Evolutionary conservation across 2,888 invertebrate species (phyloP), one percentile per base, ranked within the genome.

Genomic region (Spatulosminthurus flaviceps): DNA sequence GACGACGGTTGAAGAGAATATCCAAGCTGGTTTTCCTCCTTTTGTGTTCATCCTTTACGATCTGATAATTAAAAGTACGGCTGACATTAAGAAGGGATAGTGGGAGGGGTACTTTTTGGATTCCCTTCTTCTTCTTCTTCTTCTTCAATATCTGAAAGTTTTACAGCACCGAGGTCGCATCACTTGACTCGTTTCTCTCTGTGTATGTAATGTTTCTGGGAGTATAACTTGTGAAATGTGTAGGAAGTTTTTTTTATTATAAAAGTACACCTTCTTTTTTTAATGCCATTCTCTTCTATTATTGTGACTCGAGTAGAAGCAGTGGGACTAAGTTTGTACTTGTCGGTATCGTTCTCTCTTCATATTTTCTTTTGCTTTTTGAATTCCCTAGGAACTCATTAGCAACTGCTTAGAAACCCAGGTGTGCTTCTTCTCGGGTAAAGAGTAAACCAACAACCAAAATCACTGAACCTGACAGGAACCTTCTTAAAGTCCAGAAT

Each of bases 41-140:
- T 76, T 72, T 42, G 51, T 69, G 69, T 75, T 78, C 78, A 78
- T 79, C 43, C 66, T 82, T 82, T 82, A 82, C 82, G 82, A 82
- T 82, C 82, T 82, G 82, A 82, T 82, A 82, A 82, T 82, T 82
- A 82, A 82, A 82, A 82, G 74, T 74, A 73, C 73, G 80, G 66
- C 81, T 80, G 82, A 80, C 79, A 81, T 81, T 78, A 80, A 80
- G 77, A 81, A 76, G 78, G 76, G 74, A 51, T 75, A 64, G 74
- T 61, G 74, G 74, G 74, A 74, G 74, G 74, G 74, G 74, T 67
- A 72, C 74, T 67, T 60, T 60, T 67, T 41, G 5, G 13, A 24
- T 34, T 67, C 67, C 61, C 77, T 64, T 77, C 51, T n/a, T n/a
- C n/a, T n/a, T n/a, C n/a, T n/a, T n/a, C n/a, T n/a, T n/a, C n/a